Evolutionary conservation across 1,140 invertebrate species (phyloP).

Genomic region (Diuraphis noxia): DNA sequence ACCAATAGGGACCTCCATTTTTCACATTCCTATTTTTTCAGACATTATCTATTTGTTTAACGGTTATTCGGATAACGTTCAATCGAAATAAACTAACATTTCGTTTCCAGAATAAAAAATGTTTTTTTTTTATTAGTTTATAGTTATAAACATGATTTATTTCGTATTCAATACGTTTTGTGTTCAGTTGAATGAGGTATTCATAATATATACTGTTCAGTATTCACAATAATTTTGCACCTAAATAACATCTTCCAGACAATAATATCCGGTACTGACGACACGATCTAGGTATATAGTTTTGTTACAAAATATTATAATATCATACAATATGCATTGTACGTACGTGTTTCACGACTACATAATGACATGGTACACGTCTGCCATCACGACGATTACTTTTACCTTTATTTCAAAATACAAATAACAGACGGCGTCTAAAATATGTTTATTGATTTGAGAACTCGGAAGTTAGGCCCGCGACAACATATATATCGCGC

Average conservation of each 20-base stretch:
- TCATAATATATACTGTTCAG: not conserved
- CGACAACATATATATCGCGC: not conserved
- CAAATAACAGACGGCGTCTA: not conserved
- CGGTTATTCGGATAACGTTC: not conserved
- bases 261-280: not conserved
- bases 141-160: not conserved
- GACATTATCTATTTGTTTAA: not conserved
- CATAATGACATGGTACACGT: not conserved
- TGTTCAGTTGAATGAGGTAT: not conserved
- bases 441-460: slow-evolving; percentile 4
- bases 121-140: not conserved
- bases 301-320: slow-evolving; percentile 4
- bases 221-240: not conserved
- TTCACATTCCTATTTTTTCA: not conserved
- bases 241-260: not conserved
- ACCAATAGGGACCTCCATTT: no score
- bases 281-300: not conserved
- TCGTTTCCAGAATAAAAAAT: not conserved
- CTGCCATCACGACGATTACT: not conserved
- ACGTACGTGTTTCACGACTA: not conserved
- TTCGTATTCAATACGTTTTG: not conserved
- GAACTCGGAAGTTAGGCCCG: not conserved
- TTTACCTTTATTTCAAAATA: not conserved
- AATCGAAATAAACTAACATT: not conserved
- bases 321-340: not conserved